Base-by-base conservation (phyloP, 2,888 invertebrate genomes). In the Scaptomyza caliginosa region DNA sequence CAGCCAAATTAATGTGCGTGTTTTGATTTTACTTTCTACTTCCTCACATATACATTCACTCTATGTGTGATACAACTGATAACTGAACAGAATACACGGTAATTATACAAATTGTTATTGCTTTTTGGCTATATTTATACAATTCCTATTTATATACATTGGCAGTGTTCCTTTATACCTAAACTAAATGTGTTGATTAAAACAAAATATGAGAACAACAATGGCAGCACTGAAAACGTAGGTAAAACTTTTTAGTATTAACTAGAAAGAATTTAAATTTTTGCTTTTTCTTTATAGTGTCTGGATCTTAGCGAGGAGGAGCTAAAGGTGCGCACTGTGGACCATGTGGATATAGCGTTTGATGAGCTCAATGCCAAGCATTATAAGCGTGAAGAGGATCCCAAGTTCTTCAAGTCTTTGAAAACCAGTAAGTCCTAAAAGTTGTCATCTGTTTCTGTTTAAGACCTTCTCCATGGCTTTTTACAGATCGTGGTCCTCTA, bases 361-460 rank as follows among this genome's bases (percentile, higher is more conserved):
- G 97, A 98, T 91, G 96, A 96, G 82, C 92, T 97, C 38, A 81
- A 80, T 72, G 94, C 95, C 0, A 96, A 96, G 88, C 96, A 97
- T 90, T 98, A 98, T 89, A 98, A 97, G 89, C 96, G 95, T 82
- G 95, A 95, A 55, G 98, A 98, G 92, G 98, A 98, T 91, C 95
- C 96, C 0, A 95, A 95, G 83, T 95, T 94, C 88, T 97, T 95
- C 86, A 95, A 95, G 90, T 97, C 97, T 0, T 92, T 92, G 80
- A 96, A 95, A 91, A 97, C 97, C 6, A 88, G 91, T 90, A 63
- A 52, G 38, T 36, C 1, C 0, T 6, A 7, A 13, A 6, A 21
- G 16, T 8, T 6, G 1, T 26, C 17, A 3, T 19, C 28, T 13
- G 28, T 11, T 7, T 5, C 0, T 21, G 5, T 38, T 23, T n/a